A percentile compares a stretch with the other conserved stretches of the same genome.
These are phyloP conservation scores for Fregata magnificens DNA, from an alignment of 2,113 vertebrate genomes.

Conservation along the genomic window DNA sequence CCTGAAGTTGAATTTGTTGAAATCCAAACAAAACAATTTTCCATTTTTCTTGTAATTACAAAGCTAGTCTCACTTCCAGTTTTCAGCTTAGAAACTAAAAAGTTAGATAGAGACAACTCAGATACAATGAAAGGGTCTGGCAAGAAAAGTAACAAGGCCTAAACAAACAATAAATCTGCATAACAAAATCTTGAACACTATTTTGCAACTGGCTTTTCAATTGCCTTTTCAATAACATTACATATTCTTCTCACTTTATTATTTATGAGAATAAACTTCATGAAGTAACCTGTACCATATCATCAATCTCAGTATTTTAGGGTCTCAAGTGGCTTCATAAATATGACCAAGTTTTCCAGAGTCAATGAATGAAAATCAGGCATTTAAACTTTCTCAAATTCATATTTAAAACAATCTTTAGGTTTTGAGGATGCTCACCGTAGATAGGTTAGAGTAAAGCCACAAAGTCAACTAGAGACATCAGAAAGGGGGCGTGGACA, in stretches of 20 bases:
- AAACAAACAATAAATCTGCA: neutral
- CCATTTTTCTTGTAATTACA: neutral
- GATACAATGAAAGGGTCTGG: neutral
- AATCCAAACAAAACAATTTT: constrained; percentile 3
- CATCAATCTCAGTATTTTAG: neutral
- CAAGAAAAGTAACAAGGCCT: neutral
- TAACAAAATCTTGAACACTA: neutral
- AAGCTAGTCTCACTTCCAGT: neutral
- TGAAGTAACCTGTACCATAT: neutral
- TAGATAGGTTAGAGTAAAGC: neutral
- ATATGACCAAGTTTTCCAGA: neutral
- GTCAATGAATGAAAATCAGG: neutral
- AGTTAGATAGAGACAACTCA: neutral
- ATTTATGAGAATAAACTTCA: neutral
- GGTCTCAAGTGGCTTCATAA: neutral
- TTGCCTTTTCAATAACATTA: neutral
- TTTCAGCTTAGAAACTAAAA: neutral
- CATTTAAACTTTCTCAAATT: neutral
- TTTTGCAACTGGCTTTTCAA: neutral
- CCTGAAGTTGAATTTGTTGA: neutral
- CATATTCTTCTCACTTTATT: neutral
- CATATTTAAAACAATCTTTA: neutral
- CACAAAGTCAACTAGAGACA: neutral
- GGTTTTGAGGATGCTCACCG: neutral
- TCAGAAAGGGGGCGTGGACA: fast-evolving